phyloP scores from a whole-genome alignment of 1,140 invertebrate genomes.

The Trichoplusia ni region DNA sequence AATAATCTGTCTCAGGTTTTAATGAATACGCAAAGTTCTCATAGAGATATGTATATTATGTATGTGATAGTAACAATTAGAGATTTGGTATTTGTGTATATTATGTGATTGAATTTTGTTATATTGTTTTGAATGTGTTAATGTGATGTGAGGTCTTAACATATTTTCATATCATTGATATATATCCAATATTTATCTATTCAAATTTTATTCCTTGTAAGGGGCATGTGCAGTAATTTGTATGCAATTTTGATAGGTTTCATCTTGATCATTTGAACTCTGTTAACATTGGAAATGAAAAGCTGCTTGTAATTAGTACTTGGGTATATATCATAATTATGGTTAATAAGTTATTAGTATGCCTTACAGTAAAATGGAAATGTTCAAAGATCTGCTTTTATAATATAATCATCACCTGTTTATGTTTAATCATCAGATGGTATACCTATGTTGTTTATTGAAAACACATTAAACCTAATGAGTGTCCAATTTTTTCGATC shows the following conservation, averaged over 20 bases:
- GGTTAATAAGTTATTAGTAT: no score
- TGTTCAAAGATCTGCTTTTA: not conserved
- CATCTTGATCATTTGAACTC: no score
- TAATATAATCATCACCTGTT: no score
- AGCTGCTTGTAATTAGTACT: no score
- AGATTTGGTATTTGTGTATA: slow-evolving; percentile 31
- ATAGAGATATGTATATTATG: slow-evolving; percentile 30
- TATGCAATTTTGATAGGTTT: no score
- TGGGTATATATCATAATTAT: not conserved
- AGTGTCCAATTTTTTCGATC: no score
- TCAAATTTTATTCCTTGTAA: not conserved
- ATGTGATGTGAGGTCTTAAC: not conserved
- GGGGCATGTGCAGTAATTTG: not conserved
- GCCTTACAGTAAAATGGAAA: no score
- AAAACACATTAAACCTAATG: no score
- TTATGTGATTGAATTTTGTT: slow-evolving; percentile 24
- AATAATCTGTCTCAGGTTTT: not conserved
- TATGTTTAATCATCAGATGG: no score
- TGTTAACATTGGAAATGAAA: no score
- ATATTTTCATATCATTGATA: slow-evolving; percentile 2
- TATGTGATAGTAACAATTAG: slow-evolving; percentile 34
- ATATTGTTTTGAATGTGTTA: slow-evolving; percentile 13
- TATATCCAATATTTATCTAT: not conserved
- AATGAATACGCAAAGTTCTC: slow-evolving; percentile 24
- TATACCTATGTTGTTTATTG: no score